A percentile compares a stretch with the other conserved stretches of the same genome.
These are phyloP conservation scores for Aphis gossypii DNA, from an alignment of 1,140 invertebrate species.

Conservation along the genomic window DNA sequence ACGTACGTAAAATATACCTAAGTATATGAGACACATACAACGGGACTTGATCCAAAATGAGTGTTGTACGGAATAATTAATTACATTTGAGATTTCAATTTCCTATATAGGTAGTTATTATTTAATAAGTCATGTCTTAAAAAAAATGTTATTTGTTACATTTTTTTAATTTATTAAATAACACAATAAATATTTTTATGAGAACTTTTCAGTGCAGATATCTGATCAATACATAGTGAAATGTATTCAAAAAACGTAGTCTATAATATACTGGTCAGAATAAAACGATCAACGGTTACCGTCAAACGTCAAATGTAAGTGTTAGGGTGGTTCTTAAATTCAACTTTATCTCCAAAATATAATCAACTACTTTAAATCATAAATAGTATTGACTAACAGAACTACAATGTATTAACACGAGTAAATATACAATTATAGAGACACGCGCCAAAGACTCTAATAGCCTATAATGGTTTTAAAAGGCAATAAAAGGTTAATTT, in stretches of 20 bases:
- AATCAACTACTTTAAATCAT: not conserved
- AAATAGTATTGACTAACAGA: not conserved
- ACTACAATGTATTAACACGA: not conserved
- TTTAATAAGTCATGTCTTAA: not conserved
- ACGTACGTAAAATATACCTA: too few relatives aligned
- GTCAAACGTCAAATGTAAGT: too few relatives aligned
- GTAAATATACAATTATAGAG: not conserved
- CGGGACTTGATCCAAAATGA: not conserved
- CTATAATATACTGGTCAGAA: not conserved
- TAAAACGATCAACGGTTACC: not conserved
- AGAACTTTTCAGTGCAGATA: not conserved
- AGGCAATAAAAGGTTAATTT: not conserved
- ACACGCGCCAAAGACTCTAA: not conserved
- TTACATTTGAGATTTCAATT: not conserved
- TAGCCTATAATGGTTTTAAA: not conserved
- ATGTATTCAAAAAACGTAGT: too few relatives aligned
- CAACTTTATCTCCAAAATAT: not conserved
- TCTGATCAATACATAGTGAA: not conserved
- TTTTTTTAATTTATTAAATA: not conserved
- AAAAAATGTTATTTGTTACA: not conserved
- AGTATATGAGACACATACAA: too few relatives aligned
- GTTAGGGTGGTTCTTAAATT: not conserved
- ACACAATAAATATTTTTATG: not conserved
- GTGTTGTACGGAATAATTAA: not conserved
- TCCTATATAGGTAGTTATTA: not conserved